Evolutionary conservation across 1,140 invertebrate species (phyloP).

Genomic region (Cyclina sinensis): DNA sequence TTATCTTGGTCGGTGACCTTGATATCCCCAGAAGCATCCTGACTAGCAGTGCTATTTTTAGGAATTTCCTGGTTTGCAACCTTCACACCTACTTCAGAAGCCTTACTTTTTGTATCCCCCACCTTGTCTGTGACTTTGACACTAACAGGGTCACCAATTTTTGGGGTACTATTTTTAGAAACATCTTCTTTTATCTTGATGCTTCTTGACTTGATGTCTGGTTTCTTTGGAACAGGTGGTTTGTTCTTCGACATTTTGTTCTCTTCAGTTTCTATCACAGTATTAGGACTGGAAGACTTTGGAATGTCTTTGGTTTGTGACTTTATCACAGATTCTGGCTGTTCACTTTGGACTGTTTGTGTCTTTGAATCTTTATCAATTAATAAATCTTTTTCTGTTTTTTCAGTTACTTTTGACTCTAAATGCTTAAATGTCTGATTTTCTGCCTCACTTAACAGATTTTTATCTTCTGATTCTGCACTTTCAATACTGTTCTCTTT

Average conservation of each 20-base stretch:
- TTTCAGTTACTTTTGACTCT: not conserved
- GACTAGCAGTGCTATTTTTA: not conserved
- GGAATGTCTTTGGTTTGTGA: slow-evolving; percentile 51
- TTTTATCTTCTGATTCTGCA: not conserved
- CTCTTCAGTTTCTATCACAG: slow-evolving; percentile 47
- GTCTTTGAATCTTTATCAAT: not conserved
- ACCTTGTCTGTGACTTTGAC: not conserved
- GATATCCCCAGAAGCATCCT: slow-evolving; percentile 10
- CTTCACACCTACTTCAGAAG: not conserved
- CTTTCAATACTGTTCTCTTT: not conserved
- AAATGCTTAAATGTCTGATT: not conserved
- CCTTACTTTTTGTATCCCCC: not conserved
- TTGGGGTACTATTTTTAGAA: not conserved
- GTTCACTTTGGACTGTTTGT: not conserved
- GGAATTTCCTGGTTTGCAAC: not conserved
- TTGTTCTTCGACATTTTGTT: slow-evolving; percentile 7
- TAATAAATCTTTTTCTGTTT: not conserved
- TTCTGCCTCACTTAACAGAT: not conserved
- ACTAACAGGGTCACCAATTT: not conserved
- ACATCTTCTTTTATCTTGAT: not conserved
- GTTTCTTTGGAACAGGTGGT: slow-evolving; percentile 20
- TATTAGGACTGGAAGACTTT: slow-evolving; percentile 43
- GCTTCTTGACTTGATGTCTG: not conserved
- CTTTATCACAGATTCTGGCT: slow-evolving; percentile 55
- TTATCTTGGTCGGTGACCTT: not conserved